Conservation (phyloP, 2,113 vertebrate genomes). For the Rhegmatorhina hoffmannsi region DNA sequence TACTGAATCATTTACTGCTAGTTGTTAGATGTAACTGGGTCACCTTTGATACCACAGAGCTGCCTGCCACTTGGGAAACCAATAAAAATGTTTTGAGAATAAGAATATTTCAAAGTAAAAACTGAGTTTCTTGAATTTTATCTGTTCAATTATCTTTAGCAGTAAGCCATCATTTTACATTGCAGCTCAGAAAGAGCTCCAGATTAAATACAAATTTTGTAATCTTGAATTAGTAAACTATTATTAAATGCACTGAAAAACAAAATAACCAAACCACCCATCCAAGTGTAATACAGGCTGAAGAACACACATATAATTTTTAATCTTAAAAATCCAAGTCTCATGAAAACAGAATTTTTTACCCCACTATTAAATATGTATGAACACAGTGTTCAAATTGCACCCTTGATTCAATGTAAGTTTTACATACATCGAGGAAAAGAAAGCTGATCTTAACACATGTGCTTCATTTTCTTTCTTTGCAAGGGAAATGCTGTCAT, state of each 20-base stretch:
- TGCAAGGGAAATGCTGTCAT: not conserved
- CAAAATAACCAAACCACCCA: not conserved
- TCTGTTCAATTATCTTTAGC: not conserved
- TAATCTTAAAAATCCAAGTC: not conserved
- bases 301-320: not conserved
- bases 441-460: not conserved
- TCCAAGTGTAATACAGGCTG: not conserved
- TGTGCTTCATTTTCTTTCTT: not conserved
- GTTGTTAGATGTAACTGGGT: slow-evolving; percentile 48
- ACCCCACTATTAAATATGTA: not conserved
- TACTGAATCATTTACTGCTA: slow-evolving; percentile 72
- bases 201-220: not conserved
- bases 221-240: not conserved
- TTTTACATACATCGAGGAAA: not conserved
- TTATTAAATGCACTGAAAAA: not conserved
- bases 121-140: not conserved
- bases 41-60: slow-evolving; percentile 68
- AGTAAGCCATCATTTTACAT: not conserved
- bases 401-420: accelerated
- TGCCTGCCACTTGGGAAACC: slow-evolving; percentile 38
- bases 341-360: not conserved
- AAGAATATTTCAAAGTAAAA: slow-evolving; percentile 34
- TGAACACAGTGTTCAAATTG: accelerated
- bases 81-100: not conserved
- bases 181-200: not conserved